These are phyloP conservation scores for Spatulosminthurus flaviceps DNA, from an alignment of 2,888 invertebrate species.

Conservation along the genomic window DNA sequence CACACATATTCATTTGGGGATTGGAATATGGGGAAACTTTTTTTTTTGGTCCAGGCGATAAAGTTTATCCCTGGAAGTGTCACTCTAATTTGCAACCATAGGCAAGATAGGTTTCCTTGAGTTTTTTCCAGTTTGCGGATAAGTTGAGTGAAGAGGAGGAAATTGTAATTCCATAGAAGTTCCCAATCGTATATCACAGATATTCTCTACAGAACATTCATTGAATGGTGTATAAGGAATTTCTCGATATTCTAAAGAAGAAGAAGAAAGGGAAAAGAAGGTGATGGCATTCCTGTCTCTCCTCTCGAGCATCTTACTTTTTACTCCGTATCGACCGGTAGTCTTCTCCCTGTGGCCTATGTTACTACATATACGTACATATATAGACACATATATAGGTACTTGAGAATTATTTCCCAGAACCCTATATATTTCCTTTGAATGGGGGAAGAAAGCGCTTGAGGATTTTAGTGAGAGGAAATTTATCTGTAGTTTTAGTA, in stretches of 20 bases:
- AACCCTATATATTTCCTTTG: no score
- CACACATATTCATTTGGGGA: no score
- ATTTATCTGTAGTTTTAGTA: no score
- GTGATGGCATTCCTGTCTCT: neutral
- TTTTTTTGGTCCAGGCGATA: no score
- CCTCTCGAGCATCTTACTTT: neutral
- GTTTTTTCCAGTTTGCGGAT: neutral
- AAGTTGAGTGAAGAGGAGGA: neutral
- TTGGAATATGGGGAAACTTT: no score
- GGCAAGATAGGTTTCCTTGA: neutral
- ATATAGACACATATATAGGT: no score
- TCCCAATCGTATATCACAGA: neutral
- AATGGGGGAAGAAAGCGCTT: no score
- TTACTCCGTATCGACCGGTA: neutral
- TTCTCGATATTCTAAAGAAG: no score
- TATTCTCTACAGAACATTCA: neutral
- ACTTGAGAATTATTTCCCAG: no score
- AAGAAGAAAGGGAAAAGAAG: neutral
- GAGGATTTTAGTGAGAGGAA: no score
- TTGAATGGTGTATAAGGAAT: neutral
- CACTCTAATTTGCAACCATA: neutral
- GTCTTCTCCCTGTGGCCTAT: neutral
- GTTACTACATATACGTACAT: neutral
- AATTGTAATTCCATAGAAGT: neutral
- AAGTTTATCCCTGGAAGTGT: conserved; percentile 13